A percentile compares a stretch with the other conserved stretches of the same genome.
Conservation (phyloP, 2,888 invertebrate genomes). For the Andrena haemorrhoa region DNA sequence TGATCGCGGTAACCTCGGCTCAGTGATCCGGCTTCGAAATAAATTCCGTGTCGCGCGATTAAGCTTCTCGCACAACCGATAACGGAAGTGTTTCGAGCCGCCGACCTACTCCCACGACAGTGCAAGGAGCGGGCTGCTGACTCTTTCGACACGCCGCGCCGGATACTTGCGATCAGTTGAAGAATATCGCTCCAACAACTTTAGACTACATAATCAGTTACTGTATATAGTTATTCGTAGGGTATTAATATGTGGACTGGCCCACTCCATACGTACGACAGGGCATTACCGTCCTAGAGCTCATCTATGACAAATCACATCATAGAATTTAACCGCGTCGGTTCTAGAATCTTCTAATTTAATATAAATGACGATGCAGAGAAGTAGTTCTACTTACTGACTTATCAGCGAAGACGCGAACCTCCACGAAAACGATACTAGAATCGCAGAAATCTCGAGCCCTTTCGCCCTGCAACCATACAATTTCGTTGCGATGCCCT, state of each 20-base stretch:
- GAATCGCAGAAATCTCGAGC: background rate
- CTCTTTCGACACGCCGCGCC: background rate
- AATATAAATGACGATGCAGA: background rate
- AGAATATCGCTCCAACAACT: too few species aligned
- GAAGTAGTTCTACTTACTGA: too few species aligned
- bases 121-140: background rate
- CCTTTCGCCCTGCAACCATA: too few species aligned
- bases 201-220: too few species aligned
- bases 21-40: conserved; percentile 46
- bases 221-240: too few species aligned
- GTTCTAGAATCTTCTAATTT: background rate
- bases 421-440: background rate
- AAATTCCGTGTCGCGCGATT: conserved; percentile 45
- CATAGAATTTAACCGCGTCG: background rate
- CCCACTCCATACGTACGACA: background rate
- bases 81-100: conserved; percentile 35
- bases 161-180: background rate
- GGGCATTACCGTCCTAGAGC: background rate
- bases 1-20: conserved; percentile 32
- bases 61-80: conserved; percentile 14
- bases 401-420: too few species aligned
- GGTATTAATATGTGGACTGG: too few species aligned
- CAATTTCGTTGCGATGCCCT: too few species aligned
- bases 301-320: background rate
- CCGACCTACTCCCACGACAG: conserved; percentile 6